Evolutionary conservation across 2,113 vertebrate species (phyloP).

Genomic region (Dicrurus megarhynchus): DNA sequence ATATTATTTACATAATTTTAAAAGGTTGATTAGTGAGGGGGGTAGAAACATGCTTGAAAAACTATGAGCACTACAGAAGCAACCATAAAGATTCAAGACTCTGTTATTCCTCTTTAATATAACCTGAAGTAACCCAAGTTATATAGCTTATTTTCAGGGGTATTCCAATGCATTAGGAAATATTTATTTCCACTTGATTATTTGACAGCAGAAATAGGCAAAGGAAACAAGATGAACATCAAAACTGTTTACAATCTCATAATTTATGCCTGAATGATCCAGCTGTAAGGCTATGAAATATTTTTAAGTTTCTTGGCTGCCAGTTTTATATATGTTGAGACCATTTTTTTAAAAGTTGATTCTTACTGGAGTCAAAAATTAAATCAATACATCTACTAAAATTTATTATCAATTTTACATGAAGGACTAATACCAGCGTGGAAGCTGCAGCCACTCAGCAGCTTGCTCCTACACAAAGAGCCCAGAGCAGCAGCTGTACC

Average conservation of each 20-base stretch:
- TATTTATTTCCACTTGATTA: neutral
- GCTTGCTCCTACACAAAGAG: neutral
- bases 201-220: neutral
- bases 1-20: neutral
- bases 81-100: neutral
- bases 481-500: neutral
- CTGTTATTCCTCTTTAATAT: neutral
- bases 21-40: neutral
- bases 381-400: neutral
- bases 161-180: neutral
- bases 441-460: neutral
- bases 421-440: neutral
- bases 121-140: neutral
- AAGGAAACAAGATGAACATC: neutral
- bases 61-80: neutral
- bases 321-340: neutral
- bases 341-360: neutral
- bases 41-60: neutral
- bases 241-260: neutral
- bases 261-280: conserved; percentile 8
- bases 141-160: neutral
- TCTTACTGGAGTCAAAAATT: neutral
- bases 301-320: neutral
- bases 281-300: neutral
- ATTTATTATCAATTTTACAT: neutral